Percentiles rank a stretch among this genome's conserved stretches.
Evolutionary conservation across 2,888 invertebrate species (phyloP).

Genomic region (Nesidiocoris tenuis): DNA sequence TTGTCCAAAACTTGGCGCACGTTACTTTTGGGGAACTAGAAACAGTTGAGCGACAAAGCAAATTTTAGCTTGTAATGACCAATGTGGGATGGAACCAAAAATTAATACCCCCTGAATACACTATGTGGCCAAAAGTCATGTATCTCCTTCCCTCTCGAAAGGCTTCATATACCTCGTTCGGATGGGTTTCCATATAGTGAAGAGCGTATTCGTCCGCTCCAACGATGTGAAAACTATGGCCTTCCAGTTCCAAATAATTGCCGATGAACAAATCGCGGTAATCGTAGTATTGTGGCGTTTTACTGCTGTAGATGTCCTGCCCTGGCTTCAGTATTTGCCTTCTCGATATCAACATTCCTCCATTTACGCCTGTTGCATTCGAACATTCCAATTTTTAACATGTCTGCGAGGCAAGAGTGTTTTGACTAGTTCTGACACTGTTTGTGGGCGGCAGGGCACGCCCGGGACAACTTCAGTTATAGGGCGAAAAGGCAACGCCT

Average conservation of each 20-base stretch:
- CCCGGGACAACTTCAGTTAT: no score
- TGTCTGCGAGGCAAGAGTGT: no score
- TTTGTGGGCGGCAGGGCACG: no score
- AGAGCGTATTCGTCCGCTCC: conserved; percentile 85
- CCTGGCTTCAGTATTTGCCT: conserved; percentile 70
- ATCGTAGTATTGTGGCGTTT: conserved; percentile 72
- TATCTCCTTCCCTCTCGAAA: no score
- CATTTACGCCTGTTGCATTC: conserved; percentile 40
- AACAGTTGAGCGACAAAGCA: conserved; percentile 3
- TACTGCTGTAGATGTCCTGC: conserved; percentile 65
- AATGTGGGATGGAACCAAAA: no score
- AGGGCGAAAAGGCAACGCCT: no score
- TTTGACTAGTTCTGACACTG: no score
- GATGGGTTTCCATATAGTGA: conserved; percentile 80
- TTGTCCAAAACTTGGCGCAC: conserved; percentile 71
- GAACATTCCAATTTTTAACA: no score
- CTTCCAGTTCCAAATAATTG: conserved; percentile 71
- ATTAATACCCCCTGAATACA: no score
- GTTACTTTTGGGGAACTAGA: conserved; percentile 73
- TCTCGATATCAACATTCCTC: conserved; percentile 58
- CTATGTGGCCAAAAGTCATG: no score
- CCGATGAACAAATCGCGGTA: conserved; percentile 84
- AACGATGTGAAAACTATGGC: conserved; percentile 73
- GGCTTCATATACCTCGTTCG: conserved; percentile 67
- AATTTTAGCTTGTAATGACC: no score